These are phyloP conservation scores for Magallana angulata DNA, from an alignment of 1,140 invertebrate species.

Conservation along the genomic window DNA sequence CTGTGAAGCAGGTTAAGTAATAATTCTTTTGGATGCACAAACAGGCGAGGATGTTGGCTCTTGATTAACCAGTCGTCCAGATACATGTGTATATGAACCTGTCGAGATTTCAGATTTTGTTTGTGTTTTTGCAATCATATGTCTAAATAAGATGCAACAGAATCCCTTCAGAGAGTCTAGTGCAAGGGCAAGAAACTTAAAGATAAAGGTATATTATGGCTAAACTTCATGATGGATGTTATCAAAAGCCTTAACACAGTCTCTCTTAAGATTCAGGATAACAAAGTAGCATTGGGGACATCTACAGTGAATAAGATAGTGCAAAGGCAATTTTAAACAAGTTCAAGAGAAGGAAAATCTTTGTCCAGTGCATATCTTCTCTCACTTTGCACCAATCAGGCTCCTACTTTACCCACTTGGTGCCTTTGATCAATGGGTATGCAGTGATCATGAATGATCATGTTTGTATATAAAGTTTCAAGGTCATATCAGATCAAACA, in stretches of 20 bases:
- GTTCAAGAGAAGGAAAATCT: slow-evolving; percentile 7
- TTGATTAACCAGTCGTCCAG: slow-evolving; percentile 55
- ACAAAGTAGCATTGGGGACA: slow-evolving; percentile 3
- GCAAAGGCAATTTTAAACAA: slow-evolving; percentile 27
- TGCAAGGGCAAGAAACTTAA: slow-evolving; percentile 10
- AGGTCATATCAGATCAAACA: no score
- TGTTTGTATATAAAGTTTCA: no score
- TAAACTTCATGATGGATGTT: slow-evolving; percentile 26
- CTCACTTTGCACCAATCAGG: no score
- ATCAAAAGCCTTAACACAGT: slow-evolving; percentile 10
- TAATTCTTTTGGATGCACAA: background rate
- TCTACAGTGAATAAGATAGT: slow-evolving; percentile 15
- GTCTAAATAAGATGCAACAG: background rate
- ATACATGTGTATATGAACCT: slow-evolving; percentile 44
- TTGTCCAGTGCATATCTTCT: no score
- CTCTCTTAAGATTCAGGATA: slow-evolving; percentile 22
- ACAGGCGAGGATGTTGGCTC: background rate
- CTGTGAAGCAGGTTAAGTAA: background rate
- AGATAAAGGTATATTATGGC: background rate
- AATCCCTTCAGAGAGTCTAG: background rate
- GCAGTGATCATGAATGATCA: no score
- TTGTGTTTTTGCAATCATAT: no score
- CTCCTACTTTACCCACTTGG: no score
- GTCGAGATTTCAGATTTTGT: background rate
- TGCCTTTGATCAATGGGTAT: no score